Evolutionary conservation across 2,888 invertebrate species (phyloP).

Genomic region (Leucophenga montana): DNA sequence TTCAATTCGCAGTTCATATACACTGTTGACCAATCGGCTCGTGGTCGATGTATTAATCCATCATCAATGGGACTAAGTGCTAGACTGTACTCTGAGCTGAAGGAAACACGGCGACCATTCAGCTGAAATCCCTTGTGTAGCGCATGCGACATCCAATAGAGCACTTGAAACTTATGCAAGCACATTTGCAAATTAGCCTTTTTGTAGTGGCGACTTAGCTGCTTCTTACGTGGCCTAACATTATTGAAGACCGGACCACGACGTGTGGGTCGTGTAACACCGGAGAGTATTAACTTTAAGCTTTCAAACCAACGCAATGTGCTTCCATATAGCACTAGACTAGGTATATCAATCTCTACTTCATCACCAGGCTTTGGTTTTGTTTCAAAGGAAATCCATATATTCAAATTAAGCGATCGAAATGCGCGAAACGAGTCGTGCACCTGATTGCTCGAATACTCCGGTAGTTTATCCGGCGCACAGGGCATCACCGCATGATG

Average conservation of each 20-base stretch:
- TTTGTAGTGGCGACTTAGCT: slow-evolving; percentile 93
- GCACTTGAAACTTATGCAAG: slow-evolving; percentile 84
- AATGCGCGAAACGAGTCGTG: slow-evolving; percentile 97
- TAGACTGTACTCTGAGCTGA: slow-evolving; percentile 85
- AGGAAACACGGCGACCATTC: slow-evolving; percentile 85
- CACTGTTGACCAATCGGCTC: slow-evolving; percentile 91
- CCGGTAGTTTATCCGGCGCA: slow-evolving; percentile 95
- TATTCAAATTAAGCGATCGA: slow-evolving; percentile 88
- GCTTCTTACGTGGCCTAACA: slow-evolving; percentile 88
- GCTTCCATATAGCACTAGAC: slow-evolving; percentile 90
- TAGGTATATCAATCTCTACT: slow-evolving; percentile 78
- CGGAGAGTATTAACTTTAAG: slow-evolving; percentile 91
- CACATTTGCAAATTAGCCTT: slow-evolving; percentile 89
- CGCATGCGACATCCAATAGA: slow-evolving; percentile 98
- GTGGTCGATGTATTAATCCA: slow-evolving; percentile 87
- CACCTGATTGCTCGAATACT: slow-evolving; percentile 95
- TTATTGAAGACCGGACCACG: slow-evolving; percentile 92
- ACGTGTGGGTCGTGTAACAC: slow-evolving; percentile 94
- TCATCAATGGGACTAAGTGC: slow-evolving; percentile 84
- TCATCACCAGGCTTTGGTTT: slow-evolving; percentile 76
- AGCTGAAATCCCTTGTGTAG: slow-evolving; percentile 93
- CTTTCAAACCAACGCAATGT: slow-evolving; percentile 97
- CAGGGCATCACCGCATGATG: slow-evolving; percentile 96
- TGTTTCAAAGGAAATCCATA: slow-evolving; percentile 86
- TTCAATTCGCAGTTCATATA: slow-evolving; percentile 95